Percentiles rank a stretch among this genome's conserved stretches.
These are phyloP conservation scores for Enteromius unitaeniatus DNA, from an alignment of 2,797 vertebrate genomes.

Conservation along the genomic window DNA sequence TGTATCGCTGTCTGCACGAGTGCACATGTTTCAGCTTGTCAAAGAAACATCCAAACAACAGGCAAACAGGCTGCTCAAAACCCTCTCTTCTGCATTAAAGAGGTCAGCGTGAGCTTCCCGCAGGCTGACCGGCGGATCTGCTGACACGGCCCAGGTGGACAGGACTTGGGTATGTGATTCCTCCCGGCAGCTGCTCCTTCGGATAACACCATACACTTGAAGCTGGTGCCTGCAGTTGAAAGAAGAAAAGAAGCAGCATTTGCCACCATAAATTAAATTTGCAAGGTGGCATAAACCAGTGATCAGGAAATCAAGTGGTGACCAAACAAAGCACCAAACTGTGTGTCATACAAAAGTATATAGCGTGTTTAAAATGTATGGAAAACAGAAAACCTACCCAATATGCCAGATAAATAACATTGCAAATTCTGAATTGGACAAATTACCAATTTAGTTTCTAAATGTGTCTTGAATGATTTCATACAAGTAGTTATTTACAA, in stretches of 20 bases:
- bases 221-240: constrained; percentile 6
- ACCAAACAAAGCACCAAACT: not conserved
- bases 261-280: not conserved
- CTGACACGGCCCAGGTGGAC: constrained; percentile 37
- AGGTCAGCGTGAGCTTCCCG: constrained; percentile 16
- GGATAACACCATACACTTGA: not conserved
- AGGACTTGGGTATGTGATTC: not conserved
- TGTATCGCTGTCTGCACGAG: constrained; percentile 38
- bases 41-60: constrained; percentile 10
- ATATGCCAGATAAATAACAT: not conserved
- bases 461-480: not conserved
- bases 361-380: not conserved
- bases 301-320: not conserved
- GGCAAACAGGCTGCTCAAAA: not conserved
- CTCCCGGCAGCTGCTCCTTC: constrained; percentile 26
- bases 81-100: constrained; percentile 20
- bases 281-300: not conserved
- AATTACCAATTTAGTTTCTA: not conserved
- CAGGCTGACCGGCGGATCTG: not conserved
- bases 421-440: not conserved
- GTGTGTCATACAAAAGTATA: not conserved
- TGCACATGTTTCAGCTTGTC: constrained; percentile 36
- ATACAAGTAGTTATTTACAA: not conserved
- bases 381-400: not conserved
- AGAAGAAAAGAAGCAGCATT: not conserved